Conservation (phyloP, 2,113 vertebrate species). For the Bujurquina vittata region DNA sequence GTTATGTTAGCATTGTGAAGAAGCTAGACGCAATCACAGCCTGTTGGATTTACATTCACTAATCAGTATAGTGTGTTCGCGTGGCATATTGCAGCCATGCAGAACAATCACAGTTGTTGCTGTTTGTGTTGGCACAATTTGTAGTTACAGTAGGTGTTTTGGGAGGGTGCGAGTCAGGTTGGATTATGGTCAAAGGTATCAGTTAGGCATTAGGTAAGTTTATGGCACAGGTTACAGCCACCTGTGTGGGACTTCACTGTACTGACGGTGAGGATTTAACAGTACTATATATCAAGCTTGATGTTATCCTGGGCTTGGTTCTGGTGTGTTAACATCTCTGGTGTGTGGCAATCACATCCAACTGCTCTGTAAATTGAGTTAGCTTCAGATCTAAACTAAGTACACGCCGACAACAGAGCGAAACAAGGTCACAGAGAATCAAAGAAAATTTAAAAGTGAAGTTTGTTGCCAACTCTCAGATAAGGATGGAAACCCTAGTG, state of each 20-base stretch:
- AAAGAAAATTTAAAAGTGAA: no score
- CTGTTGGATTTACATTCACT: background rate
- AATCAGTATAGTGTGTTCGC: background rate
- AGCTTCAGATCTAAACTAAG: no score
- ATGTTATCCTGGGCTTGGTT: background rate
- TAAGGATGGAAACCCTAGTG: no score
- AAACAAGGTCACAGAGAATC: background rate
- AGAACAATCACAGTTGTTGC: background rate
- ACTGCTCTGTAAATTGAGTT: no score
- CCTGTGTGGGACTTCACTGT: background rate
- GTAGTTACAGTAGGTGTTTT: no score
- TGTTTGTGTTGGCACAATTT: background rate
- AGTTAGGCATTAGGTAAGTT: background rate
- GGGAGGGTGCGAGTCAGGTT: background rate
- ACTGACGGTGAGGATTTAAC: background rate
- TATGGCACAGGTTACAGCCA: background rate
- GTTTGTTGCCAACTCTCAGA: no score
- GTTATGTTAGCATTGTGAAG: background rate
- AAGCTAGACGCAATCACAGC: background rate
- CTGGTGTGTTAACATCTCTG: no score
- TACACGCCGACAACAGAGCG: background rate
- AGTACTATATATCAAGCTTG: background rate
- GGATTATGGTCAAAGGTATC: background rate
- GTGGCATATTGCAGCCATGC: background rate
- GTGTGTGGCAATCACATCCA: background rate